Evolutionary conservation across 1,140 invertebrate genomes (phyloP), one percentile per base, ranked within the genome.

Genomic region (Neocloeon triangulifer): DNA sequence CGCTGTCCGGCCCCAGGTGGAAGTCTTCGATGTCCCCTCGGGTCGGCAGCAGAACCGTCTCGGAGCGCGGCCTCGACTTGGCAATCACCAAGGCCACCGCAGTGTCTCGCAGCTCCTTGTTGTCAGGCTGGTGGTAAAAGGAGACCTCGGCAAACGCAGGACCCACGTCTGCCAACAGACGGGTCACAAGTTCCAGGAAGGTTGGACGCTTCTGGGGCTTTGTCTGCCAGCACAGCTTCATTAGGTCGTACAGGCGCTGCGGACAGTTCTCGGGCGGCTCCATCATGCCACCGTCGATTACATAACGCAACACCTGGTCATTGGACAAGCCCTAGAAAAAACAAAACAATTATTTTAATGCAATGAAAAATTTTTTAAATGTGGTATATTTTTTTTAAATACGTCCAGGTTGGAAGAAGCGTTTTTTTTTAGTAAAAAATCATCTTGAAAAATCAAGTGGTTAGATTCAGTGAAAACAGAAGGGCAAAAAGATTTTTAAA

Each of bases 221-320:
- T 45, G 76, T 74, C 41, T 69, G 64, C 89, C 89, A 97, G 45
- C 85, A 94, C 25, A 61, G 55, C 34, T 69, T 61, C 91, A 97
- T 96, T 19, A 96, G 51, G 30, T 70, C 58, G 51, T 84, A 89
- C 41, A 96, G 54, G 41, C 73, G 66, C 36, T 88, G 76, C 1
- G 88, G 86, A 58, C 91, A 96, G 45, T 88, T 81, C 47, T 86
- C 81, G 1, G 91, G 91, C 32, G 71, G 66, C 45, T 86, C 77
- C 84, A 96, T 89, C 14, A 86, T 69, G 17, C 77, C 77, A 7
- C 84, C 82, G 37, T 82, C 76, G 34, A 81, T 77, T 25, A 96
- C 88, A 55, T 82, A 89, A 15, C 73, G 66, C 5, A 75, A 47
- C 3, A 75, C 77, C 56, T 80, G 73, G 51, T 77, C 73, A 48